These are phyloP conservation scores for Sardina pilchardus DNA, from an alignment of 2,113 vertebrate genomes.

Conservation along the genomic window DNA sequence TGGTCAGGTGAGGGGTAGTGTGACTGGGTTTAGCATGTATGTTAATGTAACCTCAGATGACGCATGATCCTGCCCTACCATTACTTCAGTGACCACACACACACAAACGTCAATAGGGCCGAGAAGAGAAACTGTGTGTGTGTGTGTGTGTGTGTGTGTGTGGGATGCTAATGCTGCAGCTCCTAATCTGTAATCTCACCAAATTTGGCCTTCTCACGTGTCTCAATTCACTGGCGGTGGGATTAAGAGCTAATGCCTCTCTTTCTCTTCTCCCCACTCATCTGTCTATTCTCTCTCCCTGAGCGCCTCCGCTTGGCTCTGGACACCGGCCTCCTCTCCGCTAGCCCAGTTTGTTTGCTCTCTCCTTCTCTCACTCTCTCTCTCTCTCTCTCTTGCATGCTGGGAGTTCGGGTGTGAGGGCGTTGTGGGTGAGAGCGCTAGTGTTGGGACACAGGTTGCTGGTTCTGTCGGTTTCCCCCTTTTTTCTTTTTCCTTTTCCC, in stretches of 20 bases:
- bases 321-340: neutral
- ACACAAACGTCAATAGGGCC: neutral
- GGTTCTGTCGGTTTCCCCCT: too few species aligned
- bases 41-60: neutral
- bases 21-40: neutral
- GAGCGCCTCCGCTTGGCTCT: too few species aligned
- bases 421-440: too few species aligned
- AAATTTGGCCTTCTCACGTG: conserved; percentile 34
- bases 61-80: neutral
- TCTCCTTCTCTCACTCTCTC: too few species aligned
- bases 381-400: too few species aligned
- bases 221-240: conserved; percentile 20
- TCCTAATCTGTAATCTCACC: conserved; percentile 39
- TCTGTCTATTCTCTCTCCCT: too few species aligned
- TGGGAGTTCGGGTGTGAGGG: too few species aligned
- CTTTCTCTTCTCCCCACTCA: neutral
- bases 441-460: too few species aligned
- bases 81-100: neutral
- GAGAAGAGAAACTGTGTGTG: neutral
- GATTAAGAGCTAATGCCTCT: conserved; percentile 36
- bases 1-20: neutral
- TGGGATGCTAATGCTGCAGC: neutral
- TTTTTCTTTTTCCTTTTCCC: too few species aligned
- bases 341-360: neutral
- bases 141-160: conserved; percentile 1